Evolutionary conservation across 2,888 invertebrate genomes (phyloP), one percentile per base, ranked within the genome.

Genomic region (Drosophila kokeensis): DNA sequence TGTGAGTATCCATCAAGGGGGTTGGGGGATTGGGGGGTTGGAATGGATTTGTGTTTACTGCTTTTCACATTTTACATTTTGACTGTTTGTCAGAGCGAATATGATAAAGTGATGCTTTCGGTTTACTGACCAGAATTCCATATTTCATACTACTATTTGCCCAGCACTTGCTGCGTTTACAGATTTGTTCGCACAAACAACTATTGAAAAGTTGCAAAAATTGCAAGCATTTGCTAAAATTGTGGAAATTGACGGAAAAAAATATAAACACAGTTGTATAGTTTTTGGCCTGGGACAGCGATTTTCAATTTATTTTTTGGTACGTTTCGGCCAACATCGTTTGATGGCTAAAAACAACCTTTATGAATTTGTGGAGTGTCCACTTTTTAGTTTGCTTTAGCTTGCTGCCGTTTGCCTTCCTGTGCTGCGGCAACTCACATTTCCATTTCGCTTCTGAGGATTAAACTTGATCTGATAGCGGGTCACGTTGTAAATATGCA

Each of bases 1-100:
- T 98, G 98, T 98, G 94, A 97, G 98, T 97, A 94, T 48, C 18
- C 10, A 18, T 38, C 59, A 0, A 24, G 0, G 13, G 32, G 6
- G 5, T 1, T 4, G 30, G 3, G 11, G 34, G n/a, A n/a, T 24
- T 24, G 24, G 24, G 24, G 24, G 32, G 8, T 40, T 8, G 15
- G 57, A 11, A 45, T 8, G 50, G 40, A 34, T 13, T 40, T 6
- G 15, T 52, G n/a, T 34, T 8, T 34, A 40, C 34, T n/a, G 64
- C 63, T 63, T 52, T 63, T 58, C 38, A 34, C n/a, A 34, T 55
- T 34, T 42, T 50, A 24, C 69, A n/a, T 36, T 59, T 48, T 75
- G 55, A 61, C 70, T 54, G 58, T 58, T 53, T 75, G 70, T 63
- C 67, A 52, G 21, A 11, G 24, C n/a, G 48, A 71, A 74, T 68